Percentiles rank a stretch among this genome's conserved stretches.
These are phyloP conservation scores for Synanthedon tipuliformis DNA, from an alignment of 2,888 invertebrate genomes.

Conservation along the genomic window DNA sequence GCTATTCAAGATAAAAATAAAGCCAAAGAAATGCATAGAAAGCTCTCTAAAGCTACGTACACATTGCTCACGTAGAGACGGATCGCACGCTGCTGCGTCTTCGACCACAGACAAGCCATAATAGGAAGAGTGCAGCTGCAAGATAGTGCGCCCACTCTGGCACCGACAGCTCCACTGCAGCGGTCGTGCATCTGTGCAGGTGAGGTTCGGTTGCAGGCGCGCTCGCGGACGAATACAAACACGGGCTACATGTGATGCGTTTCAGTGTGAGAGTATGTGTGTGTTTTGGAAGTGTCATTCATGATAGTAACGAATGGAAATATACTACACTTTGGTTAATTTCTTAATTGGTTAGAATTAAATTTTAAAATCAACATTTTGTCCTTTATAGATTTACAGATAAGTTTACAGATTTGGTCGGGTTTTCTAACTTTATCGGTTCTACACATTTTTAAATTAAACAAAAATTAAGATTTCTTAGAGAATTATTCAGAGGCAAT, in stretches of 20 bases:
- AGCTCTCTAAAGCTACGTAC: constrained; percentile 26
- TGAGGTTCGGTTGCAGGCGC: constrained; percentile 14
- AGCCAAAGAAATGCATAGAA: background rate
- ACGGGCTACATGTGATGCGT: constrained; percentile 32
- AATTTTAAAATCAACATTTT: too few relatives aligned
- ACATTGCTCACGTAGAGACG: constrained; percentile 33
- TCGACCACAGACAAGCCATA: constrained; percentile 51
- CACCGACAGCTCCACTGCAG: constrained; percentile 55
- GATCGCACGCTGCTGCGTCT: constrained; percentile 39
- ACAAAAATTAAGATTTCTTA: too few relatives aligned
- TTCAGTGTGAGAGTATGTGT: constrained; percentile 3
- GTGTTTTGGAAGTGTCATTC: background rate
- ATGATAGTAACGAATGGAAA: too few relatives aligned
- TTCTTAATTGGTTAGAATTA: too few relatives aligned
- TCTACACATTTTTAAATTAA: too few relatives aligned
- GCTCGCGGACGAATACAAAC: constrained; percentile 8
- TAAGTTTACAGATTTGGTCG: too few relatives aligned
- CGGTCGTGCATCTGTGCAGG: constrained; percentile 56
- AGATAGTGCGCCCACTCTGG: constrained; percentile 62
- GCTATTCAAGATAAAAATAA: too few relatives aligned
- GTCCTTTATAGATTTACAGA: too few relatives aligned
- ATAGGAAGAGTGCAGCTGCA: constrained; percentile 49
- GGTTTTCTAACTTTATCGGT: too few relatives aligned
- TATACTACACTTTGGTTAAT: too few relatives aligned
- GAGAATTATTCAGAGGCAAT: too few relatives aligned